Conservation (phyloP, 1,140 invertebrate species). For the Hesperophylax magnus region DNA sequence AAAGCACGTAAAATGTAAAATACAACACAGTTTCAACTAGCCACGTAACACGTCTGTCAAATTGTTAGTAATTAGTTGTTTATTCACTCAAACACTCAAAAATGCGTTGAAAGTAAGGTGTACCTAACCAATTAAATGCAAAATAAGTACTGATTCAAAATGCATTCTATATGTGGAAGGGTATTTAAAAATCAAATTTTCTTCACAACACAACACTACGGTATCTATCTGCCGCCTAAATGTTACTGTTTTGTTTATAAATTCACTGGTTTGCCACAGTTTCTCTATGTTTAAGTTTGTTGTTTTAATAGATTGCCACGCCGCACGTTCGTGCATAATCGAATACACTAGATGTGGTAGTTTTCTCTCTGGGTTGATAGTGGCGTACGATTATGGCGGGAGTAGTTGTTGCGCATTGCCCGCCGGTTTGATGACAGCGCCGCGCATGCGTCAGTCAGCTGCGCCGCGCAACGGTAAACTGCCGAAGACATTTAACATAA, state of each 20-base stretch:
- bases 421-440: constrained; percentile 26
- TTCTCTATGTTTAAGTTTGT: neutral
- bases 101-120: neutral
- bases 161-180: no score
- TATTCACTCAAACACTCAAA: neutral
- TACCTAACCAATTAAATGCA: no score
- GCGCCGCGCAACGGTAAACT: constrained; percentile 57
- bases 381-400: constrained; percentile 6
- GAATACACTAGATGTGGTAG: neutral
- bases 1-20: neutral
- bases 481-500: constrained; percentile 55
- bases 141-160: no score
- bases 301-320: no score
- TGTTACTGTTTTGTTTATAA: neutral
- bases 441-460: constrained; percentile 44
- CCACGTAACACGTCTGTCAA: neutral
- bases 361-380: neutral
- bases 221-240: neutral
- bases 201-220: neutral
- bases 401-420: constrained; percentile 27
- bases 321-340: neutral
- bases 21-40: neutral
- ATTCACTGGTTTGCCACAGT: neutral
- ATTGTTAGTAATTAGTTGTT: neutral
- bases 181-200: no score